Percentiles rank a stretch among this genome's conserved stretches.
These are phyloP conservation scores for Hirudinaria manillensis DNA, from an alignment of 2,888 invertebrate species.

Conservation along the genomic window DNA sequence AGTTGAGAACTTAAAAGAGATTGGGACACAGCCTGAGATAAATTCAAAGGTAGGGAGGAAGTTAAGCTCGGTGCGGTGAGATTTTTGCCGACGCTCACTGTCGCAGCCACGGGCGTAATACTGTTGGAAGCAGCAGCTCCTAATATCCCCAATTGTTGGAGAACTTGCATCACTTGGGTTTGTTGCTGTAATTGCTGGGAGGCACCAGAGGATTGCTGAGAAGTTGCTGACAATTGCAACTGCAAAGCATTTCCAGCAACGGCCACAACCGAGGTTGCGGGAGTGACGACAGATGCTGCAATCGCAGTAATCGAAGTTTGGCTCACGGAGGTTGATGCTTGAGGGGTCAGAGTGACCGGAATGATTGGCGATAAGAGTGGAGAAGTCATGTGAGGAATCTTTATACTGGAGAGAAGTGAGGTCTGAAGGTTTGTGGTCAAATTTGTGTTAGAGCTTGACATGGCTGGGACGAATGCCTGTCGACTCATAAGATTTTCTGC, in stretches of 20 bases:
- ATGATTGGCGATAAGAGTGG: slow-evolving; percentile 20
- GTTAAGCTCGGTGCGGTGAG: not conserved
- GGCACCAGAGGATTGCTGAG: not conserved
- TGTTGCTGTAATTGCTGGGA: slow-evolving; percentile 17
- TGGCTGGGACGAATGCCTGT: not conserved
- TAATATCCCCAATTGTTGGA: slow-evolving; percentile 9
- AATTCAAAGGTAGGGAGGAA: not conserved
- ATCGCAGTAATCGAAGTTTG: slow-evolving; percentile 6
- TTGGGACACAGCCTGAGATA: not conserved
- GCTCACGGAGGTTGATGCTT: not conserved
- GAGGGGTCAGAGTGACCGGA: not conserved
- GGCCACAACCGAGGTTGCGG: not conserved
- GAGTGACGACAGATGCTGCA: not conserved
- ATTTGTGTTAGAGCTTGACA: slow-evolving; percentile 1
- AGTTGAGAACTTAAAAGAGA: not conserved
- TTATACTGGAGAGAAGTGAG: slow-evolving; percentile 12
- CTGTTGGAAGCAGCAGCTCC: slow-evolving; percentile 7
- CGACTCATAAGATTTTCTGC: slow-evolving; percentile 11
- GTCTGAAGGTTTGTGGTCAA: slow-evolving; percentile 10
- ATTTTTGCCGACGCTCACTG: slow-evolving; percentile 3
- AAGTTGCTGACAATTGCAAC: not conserved
- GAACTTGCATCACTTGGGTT: slow-evolving; percentile 11
- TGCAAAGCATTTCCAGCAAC: not conserved
- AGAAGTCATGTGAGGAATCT: slow-evolving; percentile 16
- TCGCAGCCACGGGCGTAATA: slow-evolving; percentile 18